These are phyloP conservation scores for Danaus plexippus DNA, from an alignment of 1,140 invertebrate genomes.

Conservation along the genomic window DNA sequence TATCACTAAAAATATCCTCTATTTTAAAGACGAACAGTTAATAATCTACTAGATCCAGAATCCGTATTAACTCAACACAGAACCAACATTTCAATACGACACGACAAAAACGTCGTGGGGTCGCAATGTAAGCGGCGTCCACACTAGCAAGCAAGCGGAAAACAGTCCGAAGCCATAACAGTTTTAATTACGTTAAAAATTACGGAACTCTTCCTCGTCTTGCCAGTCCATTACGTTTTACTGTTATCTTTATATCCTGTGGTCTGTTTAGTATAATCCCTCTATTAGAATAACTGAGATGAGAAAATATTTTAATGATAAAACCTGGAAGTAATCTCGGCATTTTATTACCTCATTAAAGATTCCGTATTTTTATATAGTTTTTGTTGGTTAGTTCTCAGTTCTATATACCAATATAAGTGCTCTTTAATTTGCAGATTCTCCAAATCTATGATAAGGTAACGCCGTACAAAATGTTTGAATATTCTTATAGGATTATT, in stretches of 20 bases:
- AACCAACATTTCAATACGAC: too few species aligned
- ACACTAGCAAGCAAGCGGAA: conserved; percentile 21
- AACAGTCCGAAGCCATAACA: conserved; percentile 38
- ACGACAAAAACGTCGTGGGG: background rate
- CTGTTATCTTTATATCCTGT: conserved; percentile 37
- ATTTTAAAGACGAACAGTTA: conserved; percentile 1
- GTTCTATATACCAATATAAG: too few species aligned
- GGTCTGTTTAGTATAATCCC: conserved; percentile 15
- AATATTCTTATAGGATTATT: too few species aligned
- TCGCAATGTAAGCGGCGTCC: conserved; percentile 10
- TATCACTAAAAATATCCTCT: background rate
- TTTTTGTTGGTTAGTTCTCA: too few species aligned
- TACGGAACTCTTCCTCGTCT: conserved; percentile 41
- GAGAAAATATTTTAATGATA: conserved; percentile 12
- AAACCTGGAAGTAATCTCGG: background rate
- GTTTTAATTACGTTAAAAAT: conserved; percentile 56
- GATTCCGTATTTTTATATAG: too few species aligned
- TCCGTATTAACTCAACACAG: too few species aligned
- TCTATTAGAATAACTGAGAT: conserved; percentile 17
- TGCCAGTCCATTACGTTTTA: conserved; percentile 47
- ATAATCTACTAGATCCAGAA: background rate
- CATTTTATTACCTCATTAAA: background rate
- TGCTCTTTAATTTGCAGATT: too few species aligned
- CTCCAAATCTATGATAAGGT: too few species aligned
- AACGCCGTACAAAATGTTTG: too few species aligned